A percentile compares a stretch with the other conserved stretches of the same genome.
Evolutionary conservation across 1,140 invertebrate species (phyloP).

Genomic region (Tetragnatha versicolor): DNA sequence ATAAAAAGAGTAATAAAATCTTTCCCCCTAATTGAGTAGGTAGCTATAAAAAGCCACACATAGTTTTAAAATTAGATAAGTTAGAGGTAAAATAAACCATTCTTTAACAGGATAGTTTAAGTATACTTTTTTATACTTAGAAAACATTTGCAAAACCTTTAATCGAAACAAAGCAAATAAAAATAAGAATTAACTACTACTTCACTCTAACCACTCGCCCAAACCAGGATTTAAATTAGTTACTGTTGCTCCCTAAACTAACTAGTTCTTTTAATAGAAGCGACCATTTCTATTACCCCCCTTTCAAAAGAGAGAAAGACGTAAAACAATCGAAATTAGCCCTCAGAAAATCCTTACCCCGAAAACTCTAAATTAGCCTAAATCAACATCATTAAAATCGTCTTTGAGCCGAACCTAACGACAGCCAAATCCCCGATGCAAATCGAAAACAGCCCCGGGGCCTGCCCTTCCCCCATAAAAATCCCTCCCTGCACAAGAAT

Average conservation of each 20-base stretch:
- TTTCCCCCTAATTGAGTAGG: too few relatives aligned
- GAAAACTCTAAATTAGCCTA: constrained; percentile 24
- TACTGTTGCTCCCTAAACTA: not conserved
- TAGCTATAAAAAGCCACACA: too few relatives aligned
- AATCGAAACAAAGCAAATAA: too few relatives aligned
- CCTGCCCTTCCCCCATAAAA: constrained; percentile 30
- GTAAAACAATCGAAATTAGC: constrained; percentile 1
- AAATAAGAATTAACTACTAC: too few relatives aligned
- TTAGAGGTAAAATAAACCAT: too few relatives aligned
- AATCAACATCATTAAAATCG: constrained; percentile 55
- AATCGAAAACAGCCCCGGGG: constrained; percentile 52
- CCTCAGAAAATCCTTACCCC: not conserved
- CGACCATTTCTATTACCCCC: not conserved
- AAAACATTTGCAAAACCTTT: too few relatives aligned
- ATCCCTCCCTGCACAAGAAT: constrained; percentile 10
- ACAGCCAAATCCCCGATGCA: constrained; percentile 19
- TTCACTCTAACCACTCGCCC: too few relatives aligned
- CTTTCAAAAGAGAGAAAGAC: not conserved
- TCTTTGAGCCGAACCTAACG: constrained; percentile 21
- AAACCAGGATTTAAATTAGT: not conserved
- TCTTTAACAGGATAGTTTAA: too few relatives aligned
- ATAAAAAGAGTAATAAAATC: too few relatives aligned
- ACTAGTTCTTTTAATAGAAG: not conserved
- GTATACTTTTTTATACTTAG: too few relatives aligned
- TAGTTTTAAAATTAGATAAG: too few relatives aligned